Percentiles rank a stretch among this genome's conserved stretches.
Conservation (phyloP, 2,113 vertebrate species). For the Hippocampus zosterae region DNA sequence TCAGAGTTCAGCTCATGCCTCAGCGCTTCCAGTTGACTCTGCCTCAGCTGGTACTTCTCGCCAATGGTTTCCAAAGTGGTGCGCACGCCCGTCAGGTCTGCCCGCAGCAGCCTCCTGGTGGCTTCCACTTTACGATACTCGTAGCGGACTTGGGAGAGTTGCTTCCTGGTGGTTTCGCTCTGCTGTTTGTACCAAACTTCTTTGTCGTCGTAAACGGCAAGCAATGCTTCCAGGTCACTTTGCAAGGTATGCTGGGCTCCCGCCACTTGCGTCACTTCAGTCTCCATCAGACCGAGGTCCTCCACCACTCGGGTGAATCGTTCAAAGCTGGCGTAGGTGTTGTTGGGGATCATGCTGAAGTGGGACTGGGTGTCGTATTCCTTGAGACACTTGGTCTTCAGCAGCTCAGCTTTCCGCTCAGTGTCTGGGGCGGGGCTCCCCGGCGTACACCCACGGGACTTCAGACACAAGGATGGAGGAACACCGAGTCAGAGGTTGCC, state of each 20-base stretch:
- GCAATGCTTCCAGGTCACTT: conserved; percentile 79
- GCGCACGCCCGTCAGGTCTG: conserved; percentile 70
- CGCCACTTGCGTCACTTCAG: conserved; percentile 59
- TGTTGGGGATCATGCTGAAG: conserved; percentile 83
- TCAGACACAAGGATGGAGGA: conserved; percentile 76
- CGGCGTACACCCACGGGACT: conserved; percentile 71
- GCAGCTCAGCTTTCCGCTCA: conserved; percentile 70
- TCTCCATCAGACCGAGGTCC: conserved; percentile 70
- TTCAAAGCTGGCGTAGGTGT: conserved; percentile 84
- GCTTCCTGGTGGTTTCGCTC: conserved; percentile 71
- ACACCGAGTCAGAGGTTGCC: conserved; percentile 64
- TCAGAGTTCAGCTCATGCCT: conserved; percentile 78
- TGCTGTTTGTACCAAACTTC: conserved; percentile 86
- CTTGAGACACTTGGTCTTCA: conserved; percentile 82
- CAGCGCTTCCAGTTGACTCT: conserved; percentile 74
- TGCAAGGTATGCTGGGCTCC: conserved; percentile 71
- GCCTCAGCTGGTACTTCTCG: conserved; percentile 68
- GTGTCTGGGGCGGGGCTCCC: conserved; percentile 60
- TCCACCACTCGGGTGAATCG: conserved; percentile 78
- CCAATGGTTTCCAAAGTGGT: conserved; percentile 60
- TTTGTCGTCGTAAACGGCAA: conserved; percentile 82
- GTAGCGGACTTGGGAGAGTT: conserved; percentile 80
- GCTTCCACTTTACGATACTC: conserved; percentile 79
- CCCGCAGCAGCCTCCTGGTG: conserved; percentile 73
- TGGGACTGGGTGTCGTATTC: conserved; percentile 87